These are phyloP conservation scores for Drosophila subsilvestris DNA, from an alignment of 2,888 invertebrate species.

Conservation along the genomic window DNA sequence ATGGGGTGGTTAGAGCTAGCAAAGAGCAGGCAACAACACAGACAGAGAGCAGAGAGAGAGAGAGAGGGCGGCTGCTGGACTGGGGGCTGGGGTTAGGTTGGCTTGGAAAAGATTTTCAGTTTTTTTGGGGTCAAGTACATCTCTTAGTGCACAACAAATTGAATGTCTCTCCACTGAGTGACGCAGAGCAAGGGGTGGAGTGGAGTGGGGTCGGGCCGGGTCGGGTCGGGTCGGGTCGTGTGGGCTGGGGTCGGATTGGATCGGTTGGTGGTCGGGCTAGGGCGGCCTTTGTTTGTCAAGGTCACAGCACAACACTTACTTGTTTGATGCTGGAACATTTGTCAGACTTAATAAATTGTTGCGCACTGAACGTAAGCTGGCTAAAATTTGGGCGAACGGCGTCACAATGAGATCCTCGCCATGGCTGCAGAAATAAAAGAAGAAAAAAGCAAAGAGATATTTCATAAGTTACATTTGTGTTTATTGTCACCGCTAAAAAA, in stretches of 20 bases:
- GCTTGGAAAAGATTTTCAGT: conserved; percentile 30
- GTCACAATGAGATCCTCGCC: conserved; percentile 99
- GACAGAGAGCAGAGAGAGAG: conserved; percentile 3
- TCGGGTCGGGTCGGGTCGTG: background rate
- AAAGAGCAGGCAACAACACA: conserved; percentile 51
- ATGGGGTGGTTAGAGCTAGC: conserved; percentile 31
- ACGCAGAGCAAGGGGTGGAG: background rate
- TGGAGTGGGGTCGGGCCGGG: background rate
- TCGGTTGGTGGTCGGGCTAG: background rate
- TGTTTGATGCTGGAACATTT: conserved; percentile 91
- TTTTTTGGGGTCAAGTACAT: conserved; percentile 33
- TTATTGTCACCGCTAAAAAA: too few species aligned
- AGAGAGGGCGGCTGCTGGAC: background rate
- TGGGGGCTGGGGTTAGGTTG: conserved; percentile 6
- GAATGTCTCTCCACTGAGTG: conserved; percentile 8
- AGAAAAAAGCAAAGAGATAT: conserved; percentile 4
- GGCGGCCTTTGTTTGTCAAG: conserved; percentile 29
- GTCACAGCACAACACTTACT: conserved; percentile 85
- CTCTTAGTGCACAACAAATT: conserved; percentile 28
- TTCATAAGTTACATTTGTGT: background rate
- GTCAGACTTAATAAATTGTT: conserved; percentile 99
- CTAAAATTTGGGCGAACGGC: conserved; percentile 99
- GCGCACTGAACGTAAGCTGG: conserved; percentile 98
- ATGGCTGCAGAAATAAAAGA: conserved; percentile 86
- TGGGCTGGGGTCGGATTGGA: background rate